Conservation (phyloP, 2,797 vertebrate species). For the Poecilia picta region DNA sequence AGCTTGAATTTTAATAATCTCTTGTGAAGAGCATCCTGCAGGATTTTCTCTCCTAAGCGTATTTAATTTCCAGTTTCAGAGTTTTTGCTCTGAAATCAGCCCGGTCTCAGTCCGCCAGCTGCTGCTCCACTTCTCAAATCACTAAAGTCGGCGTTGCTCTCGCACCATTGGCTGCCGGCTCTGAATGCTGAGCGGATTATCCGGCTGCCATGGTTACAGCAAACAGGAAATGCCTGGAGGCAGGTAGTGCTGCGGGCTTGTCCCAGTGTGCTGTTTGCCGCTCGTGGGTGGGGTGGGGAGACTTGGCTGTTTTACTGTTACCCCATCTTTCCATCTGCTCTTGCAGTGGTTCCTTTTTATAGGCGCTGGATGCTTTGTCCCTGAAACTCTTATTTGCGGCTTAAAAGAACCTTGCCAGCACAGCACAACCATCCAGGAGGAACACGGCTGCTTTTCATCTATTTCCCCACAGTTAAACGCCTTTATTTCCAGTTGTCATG, state of each 20-base stretch:
- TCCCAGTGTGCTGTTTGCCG: constrained; percentile 48
- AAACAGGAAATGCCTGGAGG: constrained; percentile 79
- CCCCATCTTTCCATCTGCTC: constrained; percentile 60
- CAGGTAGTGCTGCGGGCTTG: constrained; percentile 68
- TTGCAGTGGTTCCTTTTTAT: constrained; percentile 54
- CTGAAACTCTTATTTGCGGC: constrained; percentile 41
- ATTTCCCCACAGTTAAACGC: constrained; percentile 6
- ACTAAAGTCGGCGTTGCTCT: constrained; percentile 44
- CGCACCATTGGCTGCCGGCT: constrained; percentile 54
- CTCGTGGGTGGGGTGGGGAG: constrained; percentile 32
- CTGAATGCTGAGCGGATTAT: constrained; percentile 65
- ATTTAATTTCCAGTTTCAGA: constrained; percentile 22
- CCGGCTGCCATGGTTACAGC: constrained; percentile 72
- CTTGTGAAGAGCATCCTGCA: constrained; percentile 19
- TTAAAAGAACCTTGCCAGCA: constrained; percentile 28
- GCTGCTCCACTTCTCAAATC: constrained; percentile 69
- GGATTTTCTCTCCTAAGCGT: constrained; percentile 30
- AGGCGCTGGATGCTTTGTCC: constrained; percentile 66
- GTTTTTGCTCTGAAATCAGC: constrained; percentile 36
- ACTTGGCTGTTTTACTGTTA: constrained; percentile 51
- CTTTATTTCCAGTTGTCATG: constrained; percentile 46
- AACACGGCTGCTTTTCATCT: constrained; percentile 35
- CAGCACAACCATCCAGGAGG: constrained; percentile 31
- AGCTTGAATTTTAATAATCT: constrained; percentile 9
- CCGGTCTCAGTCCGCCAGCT: constrained; percentile 49